phyloP scores from a whole-genome alignment of 2,113 vertebrate genomes.

The Pantherophis guttatus region DNA sequence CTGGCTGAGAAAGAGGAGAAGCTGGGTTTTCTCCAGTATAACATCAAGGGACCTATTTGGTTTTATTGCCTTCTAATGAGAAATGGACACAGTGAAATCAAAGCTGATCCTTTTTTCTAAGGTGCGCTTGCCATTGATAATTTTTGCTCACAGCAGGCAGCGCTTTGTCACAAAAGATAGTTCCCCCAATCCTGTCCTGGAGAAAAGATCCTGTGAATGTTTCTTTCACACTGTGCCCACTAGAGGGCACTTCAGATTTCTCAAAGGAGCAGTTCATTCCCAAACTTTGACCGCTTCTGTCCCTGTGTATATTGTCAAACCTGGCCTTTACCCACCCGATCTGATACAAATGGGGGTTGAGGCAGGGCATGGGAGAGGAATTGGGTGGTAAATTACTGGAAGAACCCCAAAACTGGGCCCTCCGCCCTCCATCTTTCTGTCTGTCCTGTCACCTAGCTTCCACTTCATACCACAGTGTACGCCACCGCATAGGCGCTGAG shows the following conservation, averaged over 20 bases:
- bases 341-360: background rate
- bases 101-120: background rate
- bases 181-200: background rate
- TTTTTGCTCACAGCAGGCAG: background rate
- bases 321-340: background rate
- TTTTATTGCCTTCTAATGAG: background rate
- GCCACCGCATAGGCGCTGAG: slow-evolving; percentile 82
- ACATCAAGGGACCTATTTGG: background rate
- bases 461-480: slow-evolving; percentile 80
- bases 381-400: background rate
- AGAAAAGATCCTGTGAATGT: background rate
- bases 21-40: background rate
- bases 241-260: background rate
- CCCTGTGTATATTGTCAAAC: background rate
- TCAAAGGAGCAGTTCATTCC: background rate
- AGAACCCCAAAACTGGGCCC: background rate
- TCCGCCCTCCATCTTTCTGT: background rate
- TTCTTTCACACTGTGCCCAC: background rate
- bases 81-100: background rate
- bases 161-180: background rate
- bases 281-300: background rate
- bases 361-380: background rate
- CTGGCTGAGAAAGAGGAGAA: background rate
- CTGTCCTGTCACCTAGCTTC: background rate
- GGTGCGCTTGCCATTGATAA: background rate